Evolutionary conservation across 2,113 vertebrate genomes (phyloP).

Genomic region (Ibidorhyncha struthersii): DNA sequence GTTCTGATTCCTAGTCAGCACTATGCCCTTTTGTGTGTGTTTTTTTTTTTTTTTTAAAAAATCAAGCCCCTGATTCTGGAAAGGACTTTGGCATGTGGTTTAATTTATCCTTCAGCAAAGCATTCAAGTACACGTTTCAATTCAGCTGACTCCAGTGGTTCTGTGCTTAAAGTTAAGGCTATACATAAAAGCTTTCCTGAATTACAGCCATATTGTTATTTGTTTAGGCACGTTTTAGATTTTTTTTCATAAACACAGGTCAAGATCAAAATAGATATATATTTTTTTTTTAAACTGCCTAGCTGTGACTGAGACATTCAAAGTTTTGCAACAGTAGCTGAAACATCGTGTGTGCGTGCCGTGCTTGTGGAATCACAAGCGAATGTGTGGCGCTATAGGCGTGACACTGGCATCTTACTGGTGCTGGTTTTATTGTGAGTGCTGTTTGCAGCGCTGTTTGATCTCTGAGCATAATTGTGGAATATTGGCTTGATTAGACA

Average conservation of each 20-base stretch:
- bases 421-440: not conserved
- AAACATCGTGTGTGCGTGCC: rapidly evolving
- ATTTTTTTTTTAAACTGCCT: not conserved
- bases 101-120: not conserved
- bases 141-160: constrained; percentile 16
- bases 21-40: not conserved
- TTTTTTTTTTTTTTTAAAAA: not conserved
- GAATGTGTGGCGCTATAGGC: rapidly evolving
- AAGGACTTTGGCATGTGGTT: not conserved
- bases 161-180: not conserved
- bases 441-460: not conserved
- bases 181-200: not conserved
- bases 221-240: not conserved
- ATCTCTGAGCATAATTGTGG: not conserved
- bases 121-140: not conserved
- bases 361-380: rapidly evolving
- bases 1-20: not conserved
- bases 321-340: not conserved
- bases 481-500: constrained; percentile 24
- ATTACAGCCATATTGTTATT: not conserved
- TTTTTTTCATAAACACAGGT: not conserved
- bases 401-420: not conserved
- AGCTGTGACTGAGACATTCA: rapidly evolving
- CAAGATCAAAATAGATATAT: not conserved
- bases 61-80: not conserved